A percentile compares a stretch with the other conserved stretches of the same genome.
phyloP scores from a whole-genome alignment of 2,797 vertebrate genomes.

The Parotocinclus haroldoi region DNA sequence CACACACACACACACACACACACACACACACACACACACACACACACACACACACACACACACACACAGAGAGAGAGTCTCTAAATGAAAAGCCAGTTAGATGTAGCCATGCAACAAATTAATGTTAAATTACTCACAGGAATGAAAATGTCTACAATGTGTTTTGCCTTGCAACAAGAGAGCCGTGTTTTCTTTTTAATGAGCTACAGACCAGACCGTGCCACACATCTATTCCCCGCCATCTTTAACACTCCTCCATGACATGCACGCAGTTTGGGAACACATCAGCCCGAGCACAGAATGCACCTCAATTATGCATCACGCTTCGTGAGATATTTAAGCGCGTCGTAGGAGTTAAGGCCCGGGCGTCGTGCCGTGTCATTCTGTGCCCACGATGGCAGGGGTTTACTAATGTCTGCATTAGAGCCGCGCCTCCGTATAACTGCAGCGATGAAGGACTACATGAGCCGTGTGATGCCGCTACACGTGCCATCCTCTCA shows the following conservation, averaged over 20 bases:
- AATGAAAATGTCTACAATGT: slow-evolving; percentile 34
- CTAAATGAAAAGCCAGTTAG: slow-evolving; percentile 19
- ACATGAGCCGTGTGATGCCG: slow-evolving; percentile 54
- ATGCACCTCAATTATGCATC: slow-evolving; percentile 72
- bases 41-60: too few species aligned
- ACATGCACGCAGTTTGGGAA: slow-evolving; percentile 51
- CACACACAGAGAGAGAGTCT: background rate
- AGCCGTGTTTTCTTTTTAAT: slow-evolving; percentile 37
- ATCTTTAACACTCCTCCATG: slow-evolving; percentile 20
- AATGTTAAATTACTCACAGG: slow-evolving; percentile 31
- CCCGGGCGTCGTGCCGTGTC: slow-evolving; percentile 67
- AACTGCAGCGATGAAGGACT: slow-evolving; percentile 66
- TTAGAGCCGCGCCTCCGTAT: slow-evolving; percentile 71
- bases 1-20: too few species aligned
- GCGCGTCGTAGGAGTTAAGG: slow-evolving; percentile 74
- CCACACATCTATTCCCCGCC: slow-evolving; percentile 6
- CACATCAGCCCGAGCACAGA: slow-evolving; percentile 58
- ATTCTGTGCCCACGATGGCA: slow-evolving; percentile 70
- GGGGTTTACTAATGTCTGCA: slow-evolving; percentile 76
- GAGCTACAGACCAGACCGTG: slow-evolving; percentile 23
- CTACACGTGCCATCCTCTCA: slow-evolving; percentile 54
- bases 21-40: too few species aligned
- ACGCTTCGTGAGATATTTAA: slow-evolving; percentile 79
- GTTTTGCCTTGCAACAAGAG: slow-evolving; percentile 10
- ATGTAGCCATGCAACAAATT: slow-evolving; percentile 27